Evolutionary conservation across 1,140 invertebrate species (phyloP), one percentile per base, ranked within the genome.

Genomic region (Leptonema lineaticorne): DNA sequence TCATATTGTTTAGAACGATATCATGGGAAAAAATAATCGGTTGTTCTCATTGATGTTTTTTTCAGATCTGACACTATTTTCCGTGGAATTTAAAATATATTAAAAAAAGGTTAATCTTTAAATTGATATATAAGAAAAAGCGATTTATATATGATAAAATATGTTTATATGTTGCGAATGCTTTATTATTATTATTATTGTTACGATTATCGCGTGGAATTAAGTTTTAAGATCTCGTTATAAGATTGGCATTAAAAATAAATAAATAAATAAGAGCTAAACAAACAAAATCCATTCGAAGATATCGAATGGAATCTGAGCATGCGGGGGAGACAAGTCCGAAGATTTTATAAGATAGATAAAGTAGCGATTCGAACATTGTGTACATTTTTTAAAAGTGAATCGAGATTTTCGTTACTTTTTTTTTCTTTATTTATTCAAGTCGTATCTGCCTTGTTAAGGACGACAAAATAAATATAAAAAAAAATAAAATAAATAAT

Each of bases 271-370:
- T 53, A 26, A 22, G 22, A 45, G n/a, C n/a, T n/a, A n/a, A n/a
- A n/a, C 11, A 45, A 45, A n/a, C 37, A 16, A n/a, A 4, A n/a
- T 14, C 18, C 20, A 20, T 48, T 48, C 46, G 50, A 53, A 53
- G 50, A 53, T 24, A 53, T 53, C 50, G 27, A 24, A 53, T 53
- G 50, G 50, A 53, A 53, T 53, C 50, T 53, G 57, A 53, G 48
- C 11, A 11, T 59, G 33, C 29, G 57, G 57, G 57, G 33, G 29
- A 30, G 57, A 41, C 57, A 8, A 18, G 29, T 22, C 22, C 33
- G 57, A 37, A 69, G 69, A 71, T 71, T 68, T 68, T 68, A 71
- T 71, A 71, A 71, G 70, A 66, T 66, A 67, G 70, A 72, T 68
- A 72, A n/a, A 72, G 70, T 72, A 72, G 67, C 67, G 67, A 72